Evolutionary conservation across 2,888 invertebrate species (phyloP).

Genomic region (Trichacis sp.): DNA sequence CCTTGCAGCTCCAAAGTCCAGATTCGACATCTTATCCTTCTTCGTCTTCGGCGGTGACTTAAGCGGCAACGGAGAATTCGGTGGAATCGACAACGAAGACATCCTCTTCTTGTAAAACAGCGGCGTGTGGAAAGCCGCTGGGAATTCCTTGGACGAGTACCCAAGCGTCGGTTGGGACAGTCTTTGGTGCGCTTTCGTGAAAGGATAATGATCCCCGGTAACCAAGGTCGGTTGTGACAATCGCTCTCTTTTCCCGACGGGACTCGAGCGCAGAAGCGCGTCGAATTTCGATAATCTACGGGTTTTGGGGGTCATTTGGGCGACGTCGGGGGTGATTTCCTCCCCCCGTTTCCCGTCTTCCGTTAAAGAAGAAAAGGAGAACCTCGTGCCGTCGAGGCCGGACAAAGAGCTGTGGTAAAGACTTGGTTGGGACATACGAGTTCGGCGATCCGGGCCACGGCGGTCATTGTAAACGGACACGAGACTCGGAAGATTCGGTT

Average conservation of each 20-base stretch:
- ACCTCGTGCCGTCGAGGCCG: conserved; percentile 46
- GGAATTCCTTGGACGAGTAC: conserved; percentile 40
- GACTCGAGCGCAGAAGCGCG: conserved; percentile 19
- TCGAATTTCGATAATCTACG: conserved; percentile 32
- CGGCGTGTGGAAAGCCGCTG: conserved; percentile 47
- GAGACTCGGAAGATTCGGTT: conserved; percentile 61
- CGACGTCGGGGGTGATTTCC: conserved; percentile 10
- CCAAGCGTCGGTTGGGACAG: conserved; percentile 61
- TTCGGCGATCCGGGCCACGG: conserved; percentile 56
- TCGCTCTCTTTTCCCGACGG: conserved; percentile 53
- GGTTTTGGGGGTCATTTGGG: conserved; percentile 21
- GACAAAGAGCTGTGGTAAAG: conserved; percentile 55
- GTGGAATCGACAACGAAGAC: conserved; percentile 21
- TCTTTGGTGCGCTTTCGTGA: conserved; percentile 56
- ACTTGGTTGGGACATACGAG: conserved; percentile 62
- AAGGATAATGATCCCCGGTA: conserved; percentile 60
- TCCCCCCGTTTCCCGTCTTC: conserved; percentile 34
- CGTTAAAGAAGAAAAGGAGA: conserved; percentile 60
- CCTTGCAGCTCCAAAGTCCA: conserved; percentile 58
- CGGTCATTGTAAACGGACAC: conserved; percentile 55
- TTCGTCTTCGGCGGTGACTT: conserved; percentile 50
- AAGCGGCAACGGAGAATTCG: conserved; percentile 25
- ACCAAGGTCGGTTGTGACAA: conserved; percentile 62
- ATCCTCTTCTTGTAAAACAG: conserved; percentile 54
- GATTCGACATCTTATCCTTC: conserved; percentile 56